Base-by-base conservation (phyloP, 1,140 invertebrate species). In the Carposina sasakii region DNA sequence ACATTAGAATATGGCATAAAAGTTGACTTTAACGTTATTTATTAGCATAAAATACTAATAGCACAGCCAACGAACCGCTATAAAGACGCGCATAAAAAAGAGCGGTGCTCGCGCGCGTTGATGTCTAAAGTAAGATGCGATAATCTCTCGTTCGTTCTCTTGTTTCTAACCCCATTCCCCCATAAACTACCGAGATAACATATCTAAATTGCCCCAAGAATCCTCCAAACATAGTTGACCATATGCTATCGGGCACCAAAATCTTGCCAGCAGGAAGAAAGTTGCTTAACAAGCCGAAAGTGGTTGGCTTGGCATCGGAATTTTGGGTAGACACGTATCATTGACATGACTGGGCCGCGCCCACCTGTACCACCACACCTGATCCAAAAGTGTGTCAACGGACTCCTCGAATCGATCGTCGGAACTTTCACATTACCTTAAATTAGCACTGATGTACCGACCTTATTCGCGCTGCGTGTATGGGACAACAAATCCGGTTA, bases 371-470 rank as follows among this genome's bases (percentile, higher is more conserved):
- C 55, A 64, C 69, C 68, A 64, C 72, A 81, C 76, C 74, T 75
- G 76, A 76, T 56, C 61, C 67, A 75, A 77, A 83, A 83, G 76
- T 83, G 63, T 83, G 79, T 81, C 79, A 81, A 56, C 69, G 66
- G 66, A 79, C 75, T 76, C 71, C 64, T 76, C 68, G 62, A 66
- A 75, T 71, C 72, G 65, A 76, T 75, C 63, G 70, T 71, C 66
- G 56, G 60, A 78, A 84, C 77, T 84, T 84, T 84, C 79, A 84
- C 79, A 81, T 81, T 68, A 72, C 76, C 75, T 77, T 79, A 77
- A 79, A 74, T 78, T 70, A 79, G 71, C 69, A 71, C 63, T 67
- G 54, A 57, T 56, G 58, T 42, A 81, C 71, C 56, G 65, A 81
- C 76, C 76, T 81, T 76, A 63, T 66, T 68, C 68, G 63, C 67